Evolutionary conservation across 2,888 invertebrate species (phyloP).

Genomic region (Limnephilus auricula): DNA sequence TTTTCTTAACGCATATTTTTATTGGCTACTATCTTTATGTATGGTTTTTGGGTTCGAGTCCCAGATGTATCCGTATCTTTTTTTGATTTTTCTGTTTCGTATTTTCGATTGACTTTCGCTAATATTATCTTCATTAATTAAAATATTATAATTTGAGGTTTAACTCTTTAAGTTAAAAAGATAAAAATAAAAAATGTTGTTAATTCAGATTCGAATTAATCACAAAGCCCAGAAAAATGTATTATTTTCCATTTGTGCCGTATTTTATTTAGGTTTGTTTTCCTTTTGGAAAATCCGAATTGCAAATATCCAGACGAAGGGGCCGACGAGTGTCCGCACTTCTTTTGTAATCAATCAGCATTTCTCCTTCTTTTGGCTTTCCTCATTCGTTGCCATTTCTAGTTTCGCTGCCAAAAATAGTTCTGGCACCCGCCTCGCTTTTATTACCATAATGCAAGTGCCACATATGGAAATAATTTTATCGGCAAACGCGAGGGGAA

Average conservation of each 20-base stretch:
- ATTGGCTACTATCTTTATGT: too few relatives aligned
- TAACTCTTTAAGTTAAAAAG: too few relatives aligned
- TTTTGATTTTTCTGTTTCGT: too few relatives aligned
- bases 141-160: too few relatives aligned
- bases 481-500: background rate
- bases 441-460: background rate
- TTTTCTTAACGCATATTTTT: too few relatives aligned
- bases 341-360: conserved; percentile 3
- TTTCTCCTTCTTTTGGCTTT: background rate
- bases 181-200: too few relatives aligned
- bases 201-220: background rate
- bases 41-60: too few relatives aligned
- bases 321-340: background rate
- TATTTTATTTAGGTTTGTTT: background rate
- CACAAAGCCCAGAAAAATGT: background rate
- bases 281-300: background rate
- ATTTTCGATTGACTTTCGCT: too few relatives aligned
- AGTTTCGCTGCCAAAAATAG: background rate
- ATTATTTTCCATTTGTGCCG: background rate
- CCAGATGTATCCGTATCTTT: too few relatives aligned
- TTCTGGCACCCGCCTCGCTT: background rate
- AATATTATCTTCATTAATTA: too few relatives aligned
- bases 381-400: background rate
- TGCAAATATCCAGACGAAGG: background rate
- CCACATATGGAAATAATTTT: background rate